Base-by-base conservation (phyloP, 2,797 vertebrate genomes). In the Bovichtus variegatus region DNA sequence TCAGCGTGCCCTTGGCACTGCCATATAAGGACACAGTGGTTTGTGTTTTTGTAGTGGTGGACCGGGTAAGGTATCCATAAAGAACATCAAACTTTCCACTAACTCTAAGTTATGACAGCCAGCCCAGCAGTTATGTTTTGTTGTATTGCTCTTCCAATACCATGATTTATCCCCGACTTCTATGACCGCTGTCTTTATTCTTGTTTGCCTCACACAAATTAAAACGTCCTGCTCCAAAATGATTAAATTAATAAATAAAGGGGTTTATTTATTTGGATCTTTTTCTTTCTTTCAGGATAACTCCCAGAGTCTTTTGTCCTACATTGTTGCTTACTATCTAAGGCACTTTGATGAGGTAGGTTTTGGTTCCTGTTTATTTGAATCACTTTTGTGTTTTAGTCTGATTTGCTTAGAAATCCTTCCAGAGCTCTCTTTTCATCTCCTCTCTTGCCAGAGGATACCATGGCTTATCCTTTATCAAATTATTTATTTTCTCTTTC, bases 321-420 rank as follows among this genome's bases (percentile, higher is more conserved):
- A 98, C 84, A 96, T 98, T 49, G 97, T 99, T 86, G 96, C 97
- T 58, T 99, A 98, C 94, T 99, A 98, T 95, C 95, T 99, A 81
- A 97, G 95, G 87, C 97, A 99, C 94, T 99, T 99, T 96, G 97
- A 98, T 94, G 96, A 98, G 97, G 98, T 99, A 94, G 94, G 96
- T 95, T 88, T 93, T 88, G 84, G 84, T 94, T 93, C 88, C 88
- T 95, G 94, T 95, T 96, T 94, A 81, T 94, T 94, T 91, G 83
- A 93, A 87, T 93, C 76, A 85, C 81, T 91, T 93, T 85, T 89
- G 68, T 88, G 85, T 91, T 92, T 88, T 82, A 84, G 76, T 86
- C 90, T 92, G 89, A 93, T 92, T 94, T 93, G 89, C 92, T 94
- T 86, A 93, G 92, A 95, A 93, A 92, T 93, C 90, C 91, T 91